These are phyloP conservation scores for Antennarius striatus DNA, from an alignment of 2,113 vertebrate genomes.

Conservation along the genomic window DNA sequence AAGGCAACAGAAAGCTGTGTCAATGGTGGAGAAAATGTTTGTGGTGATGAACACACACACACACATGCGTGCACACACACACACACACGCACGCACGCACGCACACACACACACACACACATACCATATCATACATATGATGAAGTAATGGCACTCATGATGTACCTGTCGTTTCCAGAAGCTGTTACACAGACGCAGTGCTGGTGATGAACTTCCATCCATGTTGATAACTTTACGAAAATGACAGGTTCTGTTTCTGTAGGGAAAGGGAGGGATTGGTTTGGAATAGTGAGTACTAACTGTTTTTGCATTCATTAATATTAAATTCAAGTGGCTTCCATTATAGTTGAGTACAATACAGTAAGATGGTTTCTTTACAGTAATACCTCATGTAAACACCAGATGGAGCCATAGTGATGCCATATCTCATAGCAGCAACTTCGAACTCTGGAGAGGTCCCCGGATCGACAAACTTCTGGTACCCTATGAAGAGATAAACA, in stretches of 20 bases:
- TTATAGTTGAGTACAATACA: neutral
- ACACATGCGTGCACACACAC: too few relatives aligned
- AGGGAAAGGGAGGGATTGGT: conserved; percentile 5
- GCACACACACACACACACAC: too few relatives aligned
- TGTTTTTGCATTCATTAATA: neutral
- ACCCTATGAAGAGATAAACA: conserved; percentile 69
- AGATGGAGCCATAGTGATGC: conserved; percentile 85
- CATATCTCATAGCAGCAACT: conserved; percentile 72
- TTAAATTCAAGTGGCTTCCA: neutral
- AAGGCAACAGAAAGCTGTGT: too few relatives aligned
- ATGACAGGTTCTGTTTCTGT: conserved; percentile 82
- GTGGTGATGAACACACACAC: too few relatives aligned
- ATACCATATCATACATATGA: too few relatives aligned
- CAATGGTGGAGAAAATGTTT: too few relatives aligned
- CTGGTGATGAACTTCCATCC: conserved; percentile 68
- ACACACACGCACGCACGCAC: too few relatives aligned
- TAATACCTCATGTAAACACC: conserved; percentile 88
- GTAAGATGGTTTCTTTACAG: neutral
- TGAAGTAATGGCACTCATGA: neutral
- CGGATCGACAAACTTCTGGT: conserved; percentile 85
- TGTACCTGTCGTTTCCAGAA: conserved; percentile 92
- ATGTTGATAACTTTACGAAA: conserved; percentile 68
- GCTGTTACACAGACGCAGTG: conserved; percentile 89
- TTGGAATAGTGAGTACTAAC: too few relatives aligned
- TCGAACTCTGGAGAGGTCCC: conserved; percentile 83